phyloP scores from a whole-genome alignment of 2,888 invertebrate genomes.

The Dryocosmus kuriphilus region DNA sequence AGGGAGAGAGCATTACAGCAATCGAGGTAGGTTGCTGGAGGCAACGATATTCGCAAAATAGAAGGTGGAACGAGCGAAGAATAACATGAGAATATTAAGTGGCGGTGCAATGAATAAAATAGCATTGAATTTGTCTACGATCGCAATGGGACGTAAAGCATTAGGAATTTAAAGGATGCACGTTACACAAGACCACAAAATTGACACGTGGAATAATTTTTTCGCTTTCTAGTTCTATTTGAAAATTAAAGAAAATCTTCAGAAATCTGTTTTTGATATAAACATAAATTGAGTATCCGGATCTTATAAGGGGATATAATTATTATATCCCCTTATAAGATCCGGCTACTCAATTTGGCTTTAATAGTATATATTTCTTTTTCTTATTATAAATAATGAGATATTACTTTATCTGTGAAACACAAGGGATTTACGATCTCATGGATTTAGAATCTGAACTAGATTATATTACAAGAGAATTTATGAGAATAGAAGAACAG shows the following conservation, averaged over 20 bases:
- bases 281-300: too few relatives aligned
- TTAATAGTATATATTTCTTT: too few relatives aligned
- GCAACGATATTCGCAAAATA: slow-evolving; percentile 27
- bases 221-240: background rate
- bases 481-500: too few relatives aligned
- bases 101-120: slow-evolving; percentile 32
- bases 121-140: background rate
- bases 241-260: background rate
- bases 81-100: slow-evolving; percentile 27
- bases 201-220: background rate
- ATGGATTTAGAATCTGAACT: too few relatives aligned
- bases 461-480: too few relatives aligned
- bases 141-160: slow-evolving; percentile 39
- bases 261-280: background rate
- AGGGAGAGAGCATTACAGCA: slow-evolving; percentile 12
- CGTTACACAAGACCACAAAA: slow-evolving; percentile 33
- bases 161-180: slow-evolving; percentile 28
- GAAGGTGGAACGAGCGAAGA: slow-evolving; percentile 21
- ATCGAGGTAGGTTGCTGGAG: background rate
- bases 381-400: too few relatives aligned
- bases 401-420: too few relatives aligned
- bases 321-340: too few relatives aligned
- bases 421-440: too few relatives aligned
- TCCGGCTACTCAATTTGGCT: too few relatives aligned
- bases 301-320: too few relatives aligned